Evolutionary conservation across 2,888 invertebrate species (phyloP), one percentile per base, ranked within the genome.

Genomic region (Carterocephalus palaemon): DNA sequence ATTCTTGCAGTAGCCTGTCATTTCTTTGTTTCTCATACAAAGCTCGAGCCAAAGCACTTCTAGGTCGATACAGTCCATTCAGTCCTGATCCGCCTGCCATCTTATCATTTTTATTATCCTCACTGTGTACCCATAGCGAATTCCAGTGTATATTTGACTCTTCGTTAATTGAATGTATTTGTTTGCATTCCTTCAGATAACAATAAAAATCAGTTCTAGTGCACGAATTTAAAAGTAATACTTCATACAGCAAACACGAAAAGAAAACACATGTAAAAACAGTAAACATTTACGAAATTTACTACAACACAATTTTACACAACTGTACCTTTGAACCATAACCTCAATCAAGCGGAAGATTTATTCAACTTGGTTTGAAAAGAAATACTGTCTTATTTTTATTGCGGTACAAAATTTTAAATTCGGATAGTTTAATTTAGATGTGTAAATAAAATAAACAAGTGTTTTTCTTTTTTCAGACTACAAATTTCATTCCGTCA

Each of bases 21-120:
- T 91, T 90, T 54, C 89, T 79, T 60, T 92, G 92, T 71, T 93
- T 93, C 59, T 92, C 90, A 80, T 92, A 92, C 37, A 93, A 75
- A 32, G 92, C 89, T 62, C 92, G 84, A 38, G 93, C 93, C 51
- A 94, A 79, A 38, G 91, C 90, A 55, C 93, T 92, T 62, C 92
- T 88, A 33, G 93, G 92, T 53, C 91, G 84, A 70, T 90, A 92
- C 34, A 84, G 75, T 51, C 84, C 81, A 60, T 78, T 78, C 31
- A 72, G 62, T 55, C 68, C 70, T 38, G 75, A 66, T 49, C 60
- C 56, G 57, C 64, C 72, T 45, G 78, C 62, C 83, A 84, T 84
- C 8, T 67, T 61, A 54, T 60, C 54, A 53, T 56, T 10, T 20
- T 51, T 49, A 49, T 46, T 56, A 40, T 37, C 23, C 40, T 49